Evolutionary conservation across 2,888 invertebrate species (phyloP).

Genomic region (Parnassius glacialis): DNA sequence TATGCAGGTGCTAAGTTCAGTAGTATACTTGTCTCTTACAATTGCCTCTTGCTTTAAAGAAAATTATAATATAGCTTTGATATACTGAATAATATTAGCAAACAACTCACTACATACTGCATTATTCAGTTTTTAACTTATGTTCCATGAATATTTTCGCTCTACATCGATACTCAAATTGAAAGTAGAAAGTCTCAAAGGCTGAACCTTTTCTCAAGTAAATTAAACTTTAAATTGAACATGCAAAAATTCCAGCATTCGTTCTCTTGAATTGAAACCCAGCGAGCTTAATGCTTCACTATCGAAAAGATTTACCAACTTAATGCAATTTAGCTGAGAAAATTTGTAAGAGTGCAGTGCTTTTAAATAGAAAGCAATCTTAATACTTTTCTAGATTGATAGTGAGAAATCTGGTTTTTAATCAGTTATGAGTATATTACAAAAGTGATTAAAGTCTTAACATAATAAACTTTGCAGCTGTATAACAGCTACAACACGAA

Average conservation of each 20-base stretch:
- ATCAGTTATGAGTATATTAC: no score
- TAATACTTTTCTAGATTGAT: no score
- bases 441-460: no score
- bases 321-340: neutral
- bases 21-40: no score
- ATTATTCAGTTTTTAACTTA: neutral
- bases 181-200: conserved; percentile 9
- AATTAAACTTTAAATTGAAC: conserved; percentile 23
- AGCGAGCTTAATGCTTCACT: neutral
- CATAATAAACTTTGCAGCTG: no score
- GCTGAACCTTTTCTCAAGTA: conserved; percentile 12
- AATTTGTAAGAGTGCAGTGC: no score
- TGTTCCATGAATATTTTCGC: conserved; percentile 5
- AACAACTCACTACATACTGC: neutral
- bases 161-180: conserved; percentile 5
- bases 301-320: neutral
- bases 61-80: no score
- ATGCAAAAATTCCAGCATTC: conserved; percentile 14
- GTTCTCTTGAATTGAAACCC: neutral
- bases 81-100: neutral
- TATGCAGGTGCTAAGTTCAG: no score
- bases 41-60: no score
- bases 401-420: neutral
- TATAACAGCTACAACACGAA: no score
- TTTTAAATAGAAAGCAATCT: no score